Base-by-base conservation (phyloP, 2,113 vertebrate genomes). In the Passer domesticus region DNA sequence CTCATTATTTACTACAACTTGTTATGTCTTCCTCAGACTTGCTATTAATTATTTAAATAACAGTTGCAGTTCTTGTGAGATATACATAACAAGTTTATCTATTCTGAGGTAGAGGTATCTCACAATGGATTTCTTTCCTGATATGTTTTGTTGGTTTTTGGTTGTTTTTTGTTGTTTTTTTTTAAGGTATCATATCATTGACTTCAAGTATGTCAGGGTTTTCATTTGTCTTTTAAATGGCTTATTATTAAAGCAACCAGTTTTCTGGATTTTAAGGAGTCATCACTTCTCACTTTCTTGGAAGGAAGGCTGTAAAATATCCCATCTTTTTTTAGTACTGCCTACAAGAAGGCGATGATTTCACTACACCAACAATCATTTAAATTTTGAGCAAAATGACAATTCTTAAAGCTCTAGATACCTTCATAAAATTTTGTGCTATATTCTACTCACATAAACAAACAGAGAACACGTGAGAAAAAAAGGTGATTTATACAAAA, bases 31-130 rank as follows among this genome's bases (percentile, higher is more conserved):
- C 90, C 76, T 44, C n/a, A 86, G 37, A 37, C 43, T 74, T 80
- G 55, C 47, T 86, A 83, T 63, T 92, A 86, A 70, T 56, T 21
- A 80, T 75, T 83, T 92, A 77, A 95, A 77, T 70, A 85, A 59
- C 44, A 62, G 74, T 20, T 41, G 25, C 25, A 47, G 33, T 47
- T 83, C 30, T 69, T 76, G 6, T 49, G 79, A 76, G 21, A 49
- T 35, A 35, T 24, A 20, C 27, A 31, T 41, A 31, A 41, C 18
- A 76, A 49, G 10, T 49, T 52, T 55, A 33, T 69, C 43, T 63
- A 9, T 63, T 63, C 31, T 69, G 18, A 49, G 41, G n/a, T 14
- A 69, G n/a, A 58, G 58, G 11, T 31, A 67, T 52, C 17, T 74
- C 39, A 83, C 35, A 89, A 78, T 15, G 2, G 24, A 39, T 55